Base-by-base conservation (phyloP, 1,140 invertebrate genomes). In the Saccostrea glomerata region DNA sequence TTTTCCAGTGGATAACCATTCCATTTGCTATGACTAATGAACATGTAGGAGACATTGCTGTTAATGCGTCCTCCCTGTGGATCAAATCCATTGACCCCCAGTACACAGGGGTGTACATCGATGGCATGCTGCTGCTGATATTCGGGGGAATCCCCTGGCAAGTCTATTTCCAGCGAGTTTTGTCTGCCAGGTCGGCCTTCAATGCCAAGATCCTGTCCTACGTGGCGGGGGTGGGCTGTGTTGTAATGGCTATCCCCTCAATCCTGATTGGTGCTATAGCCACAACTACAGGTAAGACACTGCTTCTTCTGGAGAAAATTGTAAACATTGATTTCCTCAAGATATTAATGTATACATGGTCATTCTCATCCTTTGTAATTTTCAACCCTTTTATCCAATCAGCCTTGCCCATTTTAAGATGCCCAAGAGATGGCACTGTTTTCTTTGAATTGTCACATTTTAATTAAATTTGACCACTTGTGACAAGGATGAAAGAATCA, bases 81-180 rank as follows among this genome's bases (percentile, higher is more conserved):
- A 97, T 99, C 83, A 98, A 98, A 0, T 94, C 96, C 15, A 95
- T 99, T 6, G 96, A 97, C 12, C 94, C 96, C 0, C 95, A 96
- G 9, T 97, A 98, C 87, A 96, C 97, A 70, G 98, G 97, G 94
- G 96, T 96, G 84, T 99, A 99, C 94, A 93, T 98, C 30, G 99
- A 99, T 95, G 97, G 98, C 90, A 98, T 97, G 36, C 95, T 99
- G 85, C 96, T 99, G 82, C 96, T 99, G 12, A 96, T 99, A 73
- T 99, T 99, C 93, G 99, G 99, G 12, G 99, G 99, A 40, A 99
- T 99, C 92, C 99, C 99, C 0, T 99, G 99, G 40, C 95, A 98
- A 97, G 98, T 99, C 5, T 99, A 99, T 94, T 99, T 99, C 95
- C 99, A 99, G 96, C 96, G 99, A 70, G 99, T 99, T 0, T 95